Evolutionary conservation across 2,888 invertebrate genomes (phyloP), one percentile per base, ranked within the genome.

Genomic region (Drosophila yooni): DNA sequence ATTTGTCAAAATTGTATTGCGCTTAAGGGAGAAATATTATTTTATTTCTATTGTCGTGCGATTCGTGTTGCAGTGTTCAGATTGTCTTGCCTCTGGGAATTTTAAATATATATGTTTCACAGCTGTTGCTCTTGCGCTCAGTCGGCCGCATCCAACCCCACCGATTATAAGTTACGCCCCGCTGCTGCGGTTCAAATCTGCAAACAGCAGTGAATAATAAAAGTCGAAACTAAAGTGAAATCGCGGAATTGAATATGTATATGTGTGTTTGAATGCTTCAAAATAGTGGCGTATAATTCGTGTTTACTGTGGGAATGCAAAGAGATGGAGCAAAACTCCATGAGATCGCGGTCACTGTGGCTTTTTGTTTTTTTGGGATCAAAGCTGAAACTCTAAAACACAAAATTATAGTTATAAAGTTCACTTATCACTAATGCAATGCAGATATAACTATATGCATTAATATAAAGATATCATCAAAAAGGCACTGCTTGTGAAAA

Each of bases 331-430:
- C 69, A 68, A 67, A 72, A 65, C 63, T 70, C 29, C 69, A 68
- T 88, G 86, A 72, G 71, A 84, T 87, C 71, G 88, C 82, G 89
- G 88, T 79, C 79, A 79, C 62, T 56, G 61, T 70, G 73, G 61
- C 46, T 54, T 18, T n/a, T 29, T 5, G 60, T 60, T 70, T 74
- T 57, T 36, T 48, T 52, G 57, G 15, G 18, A 59, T 53, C 60
- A 68, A 31, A 68, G 71, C 67, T 59, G 43, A 70, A 64, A 57
- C 53, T 61, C 53, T 25, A 48, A 54, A 15, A n/a, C 3, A 34
- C 3, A 27, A 11, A 54, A 36, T 38, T n/a, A n/a, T n/a, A 56
- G 27, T 4, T 8, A 15, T 25, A 25, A 25, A 25, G 15, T 46
- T 25, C 15, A 3, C 25, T 46, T 46, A 46, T 46, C 46, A 46